Evolutionary conservation across 2,113 vertebrate genomes (phyloP), one percentile per base, ranked within the genome.

Genomic region (Oreochromis aureus): DNA sequence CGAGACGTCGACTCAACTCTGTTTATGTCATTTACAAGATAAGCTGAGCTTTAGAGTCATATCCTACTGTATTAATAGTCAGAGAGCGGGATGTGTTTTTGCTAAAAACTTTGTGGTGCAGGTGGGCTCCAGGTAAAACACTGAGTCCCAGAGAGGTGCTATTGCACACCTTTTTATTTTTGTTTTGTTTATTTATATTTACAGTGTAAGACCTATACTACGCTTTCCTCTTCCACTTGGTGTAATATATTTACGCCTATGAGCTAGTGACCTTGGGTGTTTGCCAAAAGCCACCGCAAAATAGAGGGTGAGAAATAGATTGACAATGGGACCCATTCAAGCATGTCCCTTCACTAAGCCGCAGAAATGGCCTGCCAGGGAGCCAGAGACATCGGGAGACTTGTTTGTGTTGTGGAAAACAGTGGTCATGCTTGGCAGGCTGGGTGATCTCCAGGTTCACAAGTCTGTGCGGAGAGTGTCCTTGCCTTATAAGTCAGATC

Each of bases 341-440:
- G 90, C 91, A 85, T 89, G 90, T 89, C 90, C 89, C 86, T 89
- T 81, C 58, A 80, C 90, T 89, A 91, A 93, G 91, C 89, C 91
- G 22, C 83, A 89, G 88, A 87, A 90, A 93, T 82, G 90, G 61
- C 30, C 36, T 54, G 82, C 84, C 79, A 4, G 19, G 90, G 34
- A 69, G 84, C 85, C 90, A 87, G 86, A 89, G 90, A 91, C 87
- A 90, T 91, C 84, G 91, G 63, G 92, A 82, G 81, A 86, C 46
- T 87, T 92, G 94, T 93, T 94, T 94, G 91, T 95, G 95, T 96
- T 95, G 90, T 96, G 96, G 95, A 96, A 96, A 96, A 94, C 89
- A 19, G 89, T 54, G 84, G 92, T 95, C 94, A 94, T 95, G 90
- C 88, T 89, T 92, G 89, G 92, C 92, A 88, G 81, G 85, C 54